These are phyloP conservation scores for Ditylenchus dipsaci DNA, from an alignment of 1,140 invertebrate species.

Conservation along the genomic window DNA sequence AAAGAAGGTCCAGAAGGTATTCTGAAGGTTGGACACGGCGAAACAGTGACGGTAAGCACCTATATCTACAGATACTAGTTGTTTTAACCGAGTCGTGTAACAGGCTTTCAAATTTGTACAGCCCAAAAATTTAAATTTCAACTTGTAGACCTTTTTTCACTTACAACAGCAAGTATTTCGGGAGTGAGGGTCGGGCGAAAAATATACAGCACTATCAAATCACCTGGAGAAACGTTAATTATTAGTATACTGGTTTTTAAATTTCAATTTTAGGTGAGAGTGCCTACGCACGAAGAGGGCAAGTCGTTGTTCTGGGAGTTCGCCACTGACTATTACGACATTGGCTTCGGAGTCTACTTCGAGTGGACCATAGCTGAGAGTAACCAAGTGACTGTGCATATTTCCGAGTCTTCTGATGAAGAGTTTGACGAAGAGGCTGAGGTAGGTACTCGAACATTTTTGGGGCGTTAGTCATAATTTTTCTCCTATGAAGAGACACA, in stretches of 20 bases:
- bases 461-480: neutral
- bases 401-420: conserved; percentile 54
- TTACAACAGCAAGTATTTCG: neutral
- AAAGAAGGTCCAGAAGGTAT: conserved; percentile 82
- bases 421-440: conserved; percentile 54
- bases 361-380: conserved; percentile 78
- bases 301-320: conserved; percentile 98
- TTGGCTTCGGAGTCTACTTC: conserved; percentile 96
- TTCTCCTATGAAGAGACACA: neutral
- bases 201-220: no score
- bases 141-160: no score
- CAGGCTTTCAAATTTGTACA: no score
- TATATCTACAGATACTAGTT: no score
- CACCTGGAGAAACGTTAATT: no score
- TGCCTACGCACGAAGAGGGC: conserved; percentile 91
- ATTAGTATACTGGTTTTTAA: no score
- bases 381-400: conserved; percentile 59
- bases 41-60: conserved; percentile 78
- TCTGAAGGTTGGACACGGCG: conserved; percentile 91
- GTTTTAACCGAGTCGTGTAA: no score
- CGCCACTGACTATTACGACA: conserved; percentile 94
- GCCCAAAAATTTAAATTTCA: no score
- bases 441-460: no score
- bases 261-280: conserved; percentile 67
- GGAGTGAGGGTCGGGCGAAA: no score